These are phyloP conservation scores for Rhinella marina DNA, from an alignment of 2,797 vertebrate species.

Conservation along the genomic window DNA sequence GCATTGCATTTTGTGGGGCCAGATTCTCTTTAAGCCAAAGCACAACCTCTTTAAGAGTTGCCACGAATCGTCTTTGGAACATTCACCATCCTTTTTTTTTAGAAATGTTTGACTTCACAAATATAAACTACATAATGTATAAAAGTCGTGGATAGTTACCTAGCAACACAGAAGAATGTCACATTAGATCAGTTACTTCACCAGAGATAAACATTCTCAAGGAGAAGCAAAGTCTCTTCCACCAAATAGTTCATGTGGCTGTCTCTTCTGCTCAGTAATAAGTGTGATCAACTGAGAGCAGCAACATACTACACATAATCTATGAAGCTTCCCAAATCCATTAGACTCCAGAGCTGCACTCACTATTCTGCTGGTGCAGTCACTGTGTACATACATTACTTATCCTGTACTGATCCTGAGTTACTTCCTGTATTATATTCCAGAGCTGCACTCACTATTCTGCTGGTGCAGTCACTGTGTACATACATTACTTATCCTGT, in stretches of 20 bases:
- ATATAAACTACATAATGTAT: not conserved
- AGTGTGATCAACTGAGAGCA: not conserved
- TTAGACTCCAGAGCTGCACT: too few species aligned
- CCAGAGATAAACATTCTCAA: not conserved
- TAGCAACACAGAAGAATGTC: constrained; percentile 26
- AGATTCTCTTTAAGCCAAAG: too few species aligned
- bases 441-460: too few species aligned
- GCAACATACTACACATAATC: not conserved
- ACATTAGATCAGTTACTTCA: constrained; percentile 33
- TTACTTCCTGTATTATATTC: too few species aligned
- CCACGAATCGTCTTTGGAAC: not conserved
- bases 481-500: too few species aligned
- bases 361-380: too few species aligned
- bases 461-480: too few species aligned
- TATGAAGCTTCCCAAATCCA: too few species aligned
- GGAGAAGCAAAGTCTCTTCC: constrained; percentile 4
- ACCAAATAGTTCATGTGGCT: not conserved
- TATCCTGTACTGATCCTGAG: too few species aligned
- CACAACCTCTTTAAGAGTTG: not conserved
- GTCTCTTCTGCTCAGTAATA: not conserved
- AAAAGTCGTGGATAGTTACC: constrained; percentile 30
- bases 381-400: too few species aligned
- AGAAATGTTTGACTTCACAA: not conserved
- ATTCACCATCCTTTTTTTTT: not conserved
- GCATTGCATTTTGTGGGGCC: too few species aligned